Evolutionary conservation across 2,797 vertebrate genomes (phyloP).

Genomic region (Lacerta bilineata): DNA sequence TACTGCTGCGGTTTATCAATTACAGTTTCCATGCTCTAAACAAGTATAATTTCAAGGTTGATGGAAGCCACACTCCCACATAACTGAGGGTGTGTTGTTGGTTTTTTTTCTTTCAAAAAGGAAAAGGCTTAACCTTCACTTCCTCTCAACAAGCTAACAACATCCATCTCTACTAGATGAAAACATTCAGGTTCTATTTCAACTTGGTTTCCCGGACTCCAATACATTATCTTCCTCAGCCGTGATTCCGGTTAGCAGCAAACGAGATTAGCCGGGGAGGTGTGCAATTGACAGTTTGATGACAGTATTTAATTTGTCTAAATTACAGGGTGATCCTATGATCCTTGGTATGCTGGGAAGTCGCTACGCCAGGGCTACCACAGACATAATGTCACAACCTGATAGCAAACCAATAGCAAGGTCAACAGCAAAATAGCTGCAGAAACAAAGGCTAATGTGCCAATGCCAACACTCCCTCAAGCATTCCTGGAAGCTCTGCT

Average conservation of each 20-base stretch:
- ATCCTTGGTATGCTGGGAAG: background rate
- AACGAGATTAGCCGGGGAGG: constrained; percentile 31
- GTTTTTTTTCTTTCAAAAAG: background rate
- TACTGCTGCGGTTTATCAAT: constrained; percentile 14
- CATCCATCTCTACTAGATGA: constrained; percentile 23
- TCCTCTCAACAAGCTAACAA: constrained; percentile 24
- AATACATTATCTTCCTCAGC: constrained; percentile 26
- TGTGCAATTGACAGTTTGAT: constrained; percentile 43
- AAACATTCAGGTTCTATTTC: constrained; percentile 24
- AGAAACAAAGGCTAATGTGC: background rate
- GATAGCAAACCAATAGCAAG: background rate
- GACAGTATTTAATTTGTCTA: constrained; percentile 48
- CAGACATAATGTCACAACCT: background rate
- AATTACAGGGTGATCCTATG: constrained; percentile 3
- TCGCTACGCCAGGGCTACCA: background rate
- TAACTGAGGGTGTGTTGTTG: background rate
- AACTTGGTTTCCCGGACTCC: constrained; percentile 12
- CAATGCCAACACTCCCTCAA: background rate
- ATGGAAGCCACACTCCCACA: constrained; percentile 7
- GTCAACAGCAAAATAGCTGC: background rate
- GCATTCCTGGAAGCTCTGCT: background rate
- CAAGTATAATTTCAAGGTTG: constrained; percentile 37
- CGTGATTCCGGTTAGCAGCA: constrained; percentile 54
- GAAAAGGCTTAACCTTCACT: constrained; percentile 15
- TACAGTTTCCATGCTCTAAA: constrained; percentile 18